phyloP scores from a whole-genome alignment of 2,797 vertebrate genomes.

The Aldrovandia affinis region DNA sequence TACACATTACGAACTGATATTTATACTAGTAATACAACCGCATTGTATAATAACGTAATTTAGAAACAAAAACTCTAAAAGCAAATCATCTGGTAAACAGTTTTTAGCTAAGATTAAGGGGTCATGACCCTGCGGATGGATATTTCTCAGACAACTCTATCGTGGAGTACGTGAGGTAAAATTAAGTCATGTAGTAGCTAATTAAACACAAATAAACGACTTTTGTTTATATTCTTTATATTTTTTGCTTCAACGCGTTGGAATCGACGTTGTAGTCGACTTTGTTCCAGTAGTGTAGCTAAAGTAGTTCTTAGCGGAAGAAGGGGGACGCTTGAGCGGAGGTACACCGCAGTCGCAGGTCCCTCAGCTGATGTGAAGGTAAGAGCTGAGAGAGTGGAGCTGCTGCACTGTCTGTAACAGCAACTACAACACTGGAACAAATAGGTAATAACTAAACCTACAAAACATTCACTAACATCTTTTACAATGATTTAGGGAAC shows the following conservation, averaged over 20 bases:
- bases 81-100: conserved; percentile 35
- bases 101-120: conserved; percentile 51
- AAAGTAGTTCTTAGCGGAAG: conserved; percentile 72
- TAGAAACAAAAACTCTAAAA: neutral
- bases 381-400: conserved; percentile 79
- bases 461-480: conserved; percentile 58
- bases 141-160: conserved; percentile 49
- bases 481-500: conserved; percentile 41
- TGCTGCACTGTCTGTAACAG: conserved; percentile 79
- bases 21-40: neutral
- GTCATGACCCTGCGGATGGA: conserved; percentile 86
- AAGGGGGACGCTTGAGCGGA: conserved; percentile 66
- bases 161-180: neutral
- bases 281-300: neutral
- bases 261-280: neutral
- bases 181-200: neutral
- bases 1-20: neutral
- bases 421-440: conserved; percentile 83
- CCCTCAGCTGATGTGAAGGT: conserved; percentile 92
- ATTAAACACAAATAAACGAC: too few species aligned
- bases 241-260: too few species aligned
- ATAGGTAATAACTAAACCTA: conserved; percentile 77
- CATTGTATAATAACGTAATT: neutral
- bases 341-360: conserved; percentile 81
- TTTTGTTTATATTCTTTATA: neutral